Base-by-base conservation (phyloP, 2,113 vertebrate genomes). In the Syngnathoides biaculeatus region DNA sequence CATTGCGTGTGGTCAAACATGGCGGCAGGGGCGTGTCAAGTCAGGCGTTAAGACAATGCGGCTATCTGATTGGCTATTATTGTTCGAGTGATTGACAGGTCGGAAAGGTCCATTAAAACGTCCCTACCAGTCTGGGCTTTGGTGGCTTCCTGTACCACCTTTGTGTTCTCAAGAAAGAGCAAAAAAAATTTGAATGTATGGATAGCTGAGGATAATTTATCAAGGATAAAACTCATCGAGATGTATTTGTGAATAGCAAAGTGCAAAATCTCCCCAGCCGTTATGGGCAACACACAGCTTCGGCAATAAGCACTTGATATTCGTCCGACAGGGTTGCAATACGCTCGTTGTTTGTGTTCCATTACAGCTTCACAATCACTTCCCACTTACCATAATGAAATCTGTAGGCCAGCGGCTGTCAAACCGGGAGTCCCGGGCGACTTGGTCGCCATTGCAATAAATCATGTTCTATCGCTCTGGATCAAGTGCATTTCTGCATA, bases 351-450 rank as follows among this genome's bases (percentile, higher is more conserved):
- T 77, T 35, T 85, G 73, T 65, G 47, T 30, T 53, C 50, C n/a
- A 67, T 55, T 48, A 55, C 5, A 8, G 35, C 53, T 61, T 67
- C 75, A 79, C 71, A n/a, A 67, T 67, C 70, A 78, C 78, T 78
- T 43, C 73, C 75, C 65, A 83, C 69, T 79, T 58, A 50, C 66
- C 43, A 22, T 64, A 62, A 81, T 83, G 72, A 81, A 84, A 77
- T 67, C 64, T 52, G 20, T n/a, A n/a, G 20, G 20, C 48, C 20
- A 52, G n/a, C 22, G 48, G 20, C 22, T n/a, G 8, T n/a, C 48
- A 19, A 19, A 52, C 20, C 22, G 48, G 20, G 20, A n/a, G 20
- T n/a, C 48, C 7, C 20, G 3, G 48, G 48, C 20, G 48, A 52
- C n/a, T n/a, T 52, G 1, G 48, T 9, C 9, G 48, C 4, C 2